Conservation (phyloP, 1,140 invertebrate species). For the Brachionus asplanchnoidis region DNA sequence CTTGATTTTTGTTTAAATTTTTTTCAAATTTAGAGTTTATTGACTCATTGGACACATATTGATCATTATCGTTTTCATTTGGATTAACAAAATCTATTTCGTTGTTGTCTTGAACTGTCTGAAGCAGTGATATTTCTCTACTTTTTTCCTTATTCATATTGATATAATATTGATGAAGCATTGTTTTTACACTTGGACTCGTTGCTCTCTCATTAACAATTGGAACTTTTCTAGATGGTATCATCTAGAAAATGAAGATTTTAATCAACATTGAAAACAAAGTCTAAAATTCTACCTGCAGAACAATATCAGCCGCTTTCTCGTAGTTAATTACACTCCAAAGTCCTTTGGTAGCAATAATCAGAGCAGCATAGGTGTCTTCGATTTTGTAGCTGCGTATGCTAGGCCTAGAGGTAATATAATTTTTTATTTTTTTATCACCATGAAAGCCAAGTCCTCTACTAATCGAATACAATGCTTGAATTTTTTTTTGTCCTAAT, state of each 20-base stretch:
- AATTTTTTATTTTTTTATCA: slow-evolving; percentile 30
- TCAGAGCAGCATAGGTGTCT: background rate
- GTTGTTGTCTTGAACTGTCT: slow-evolving; percentile 28
- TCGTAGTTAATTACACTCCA: slow-evolving; percentile 28
- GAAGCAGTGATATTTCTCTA: slow-evolving; percentile 14
- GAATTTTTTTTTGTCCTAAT: background rate
- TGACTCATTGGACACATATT: background rate
- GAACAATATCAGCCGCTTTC: slow-evolving; percentile 31
- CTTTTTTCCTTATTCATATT: slow-evolving; percentile 18
- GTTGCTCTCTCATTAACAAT: background rate
- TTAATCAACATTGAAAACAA: background rate
- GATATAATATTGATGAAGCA: slow-evolving; percentile 23
- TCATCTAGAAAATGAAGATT: background rate
- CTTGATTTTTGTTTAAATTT: background rate
- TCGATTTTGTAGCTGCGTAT: slow-evolving; percentile 7
- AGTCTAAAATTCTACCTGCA: background rate
- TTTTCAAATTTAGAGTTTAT: slow-evolving; percentile 12
- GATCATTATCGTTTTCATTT: background rate
- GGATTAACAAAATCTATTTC: background rate
- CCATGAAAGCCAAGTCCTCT: slow-evolving; percentile 39
- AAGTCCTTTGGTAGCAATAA: slow-evolving; percentile 27
- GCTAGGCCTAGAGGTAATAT: background rate
- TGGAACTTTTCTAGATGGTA: slow-evolving; percentile 17
- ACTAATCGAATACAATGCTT: slow-evolving; percentile 23
- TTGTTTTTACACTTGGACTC: slow-evolving; percentile 37